These are phyloP conservation scores for Patella caerulea DNA, from an alignment of 2,888 invertebrate genomes.

Conservation along the genomic window DNA sequence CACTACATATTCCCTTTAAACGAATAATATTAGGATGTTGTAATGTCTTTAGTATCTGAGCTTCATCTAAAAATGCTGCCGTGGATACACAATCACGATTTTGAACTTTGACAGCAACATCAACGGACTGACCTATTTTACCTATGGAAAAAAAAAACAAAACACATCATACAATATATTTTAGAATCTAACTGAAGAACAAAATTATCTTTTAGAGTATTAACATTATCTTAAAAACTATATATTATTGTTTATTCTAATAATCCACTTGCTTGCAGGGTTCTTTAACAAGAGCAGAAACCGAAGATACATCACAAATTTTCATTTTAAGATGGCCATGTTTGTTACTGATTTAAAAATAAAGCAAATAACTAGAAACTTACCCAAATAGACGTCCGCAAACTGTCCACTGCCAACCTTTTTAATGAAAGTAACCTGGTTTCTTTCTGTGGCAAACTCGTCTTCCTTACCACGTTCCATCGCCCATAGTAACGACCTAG, in stretches of 20 bases:
- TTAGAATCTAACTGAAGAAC: no score
- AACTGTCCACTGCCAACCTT: slow-evolving; percentile 98
- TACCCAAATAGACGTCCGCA: slow-evolving; percentile 92
- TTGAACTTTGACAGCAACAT: slow-evolving; percentile 98
- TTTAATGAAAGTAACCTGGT: slow-evolving; percentile 65
- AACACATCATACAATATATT: no score
- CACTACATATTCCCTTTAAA: slow-evolving; percentile 91
- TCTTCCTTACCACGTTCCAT: slow-evolving; percentile 61
- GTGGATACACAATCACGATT: slow-evolving; percentile 92
- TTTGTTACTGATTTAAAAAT: no score
- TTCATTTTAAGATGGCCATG: no score
- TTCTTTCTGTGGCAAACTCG: slow-evolving; percentile 50
- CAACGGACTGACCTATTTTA: slow-evolving; percentile 93
- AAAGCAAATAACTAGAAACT: slow-evolving; percentile 66
- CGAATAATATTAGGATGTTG: slow-evolving; percentile 83
- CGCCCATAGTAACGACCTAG: slow-evolving; percentile 61
- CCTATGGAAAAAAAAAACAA: slow-evolving; percentile 64
- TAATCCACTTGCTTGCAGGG: no score
- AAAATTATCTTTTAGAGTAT: no score
- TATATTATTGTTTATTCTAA: no score
- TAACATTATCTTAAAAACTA: no score
- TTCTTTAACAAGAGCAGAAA: no score
- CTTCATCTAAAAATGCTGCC: slow-evolving; percentile 94
- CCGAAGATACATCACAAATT: no score
- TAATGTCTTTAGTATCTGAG: slow-evolving; percentile 69